Evolutionary conservation across 2,113 vertebrate species (phyloP).

Genomic region (Misgurnus anguillicaudatus): DNA sequence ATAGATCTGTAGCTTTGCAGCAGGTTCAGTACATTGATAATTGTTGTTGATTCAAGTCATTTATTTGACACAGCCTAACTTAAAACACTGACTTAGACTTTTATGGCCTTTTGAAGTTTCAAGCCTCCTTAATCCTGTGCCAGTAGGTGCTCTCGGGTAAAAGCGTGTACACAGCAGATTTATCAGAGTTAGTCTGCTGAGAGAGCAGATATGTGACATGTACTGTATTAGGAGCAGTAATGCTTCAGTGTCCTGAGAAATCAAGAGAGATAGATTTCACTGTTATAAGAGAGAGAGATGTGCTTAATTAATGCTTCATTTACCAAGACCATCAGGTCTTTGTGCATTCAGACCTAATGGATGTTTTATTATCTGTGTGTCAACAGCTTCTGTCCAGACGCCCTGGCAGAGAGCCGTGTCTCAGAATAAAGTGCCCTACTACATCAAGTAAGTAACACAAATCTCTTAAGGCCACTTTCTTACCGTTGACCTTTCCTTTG

Average conservation of each 20-base stretch:
- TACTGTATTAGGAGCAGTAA: background rate
- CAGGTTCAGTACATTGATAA: too few relatives aligned
- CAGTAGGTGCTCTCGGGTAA: background rate
- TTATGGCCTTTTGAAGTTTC: background rate
- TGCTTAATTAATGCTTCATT: slow-evolving; percentile 24
- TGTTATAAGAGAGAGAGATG: background rate
- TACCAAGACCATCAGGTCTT: background rate
- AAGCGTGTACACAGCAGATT: background rate
- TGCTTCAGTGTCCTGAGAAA: slow-evolving; percentile 8
- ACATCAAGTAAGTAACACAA: slow-evolving; percentile 85
- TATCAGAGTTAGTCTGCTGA: background rate
- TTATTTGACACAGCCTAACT: background rate
- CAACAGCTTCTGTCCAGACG: slow-evolving; percentile 58
- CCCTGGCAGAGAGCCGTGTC: slow-evolving; percentile 89
- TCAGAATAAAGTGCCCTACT: slow-evolving; percentile 89
- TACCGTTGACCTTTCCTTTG: too few relatives aligned
- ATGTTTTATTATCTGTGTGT: slow-evolving; percentile 34
- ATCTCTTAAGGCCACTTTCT: background rate
- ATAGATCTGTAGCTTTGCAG: too few relatives aligned
- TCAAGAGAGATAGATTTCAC: background rate
- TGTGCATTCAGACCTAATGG: background rate
- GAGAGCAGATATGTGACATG: background rate
- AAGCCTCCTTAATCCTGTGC: background rate
- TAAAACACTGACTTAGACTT: background rate
- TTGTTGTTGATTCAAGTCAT: too few relatives aligned